Evolutionary conservation across 1,140 invertebrate species (phyloP), one percentile per base, ranked within the genome.

Genomic region (Aphelinus certus): DNA sequence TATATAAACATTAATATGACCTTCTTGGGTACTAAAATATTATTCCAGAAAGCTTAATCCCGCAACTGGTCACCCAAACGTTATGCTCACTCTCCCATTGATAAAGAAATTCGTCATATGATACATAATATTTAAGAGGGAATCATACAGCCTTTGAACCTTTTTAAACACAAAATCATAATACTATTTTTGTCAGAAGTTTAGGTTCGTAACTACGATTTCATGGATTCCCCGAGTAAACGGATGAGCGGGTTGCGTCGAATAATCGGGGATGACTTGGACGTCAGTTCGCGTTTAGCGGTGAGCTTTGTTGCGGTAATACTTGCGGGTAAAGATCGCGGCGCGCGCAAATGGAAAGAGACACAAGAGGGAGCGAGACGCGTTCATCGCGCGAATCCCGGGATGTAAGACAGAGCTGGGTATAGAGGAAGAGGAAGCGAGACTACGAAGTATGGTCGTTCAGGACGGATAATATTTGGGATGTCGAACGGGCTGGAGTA

Each of bases 381-480:
- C 67, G 69, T 77, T 71, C 53, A 69, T 72, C 62, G 62, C 60
- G 7, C 9, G 46, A 60, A 5, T 7, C 7, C 3, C 3, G 6
- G 3, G 46, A n/a, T n/a, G n/a, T 45, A 4, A 43, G 26, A 43
- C 64, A n/a, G n/a, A 53, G 48, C 9, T 66, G 51, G 43, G 4
- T 3, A 6, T 10, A 48, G 43, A 2, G 42, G 10, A 6, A 55
- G 53, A 2, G 58, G 48, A 26, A 26, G 56, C 4, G 43, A 2
- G 69, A 71, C 55, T 64, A 67, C 55, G 45, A 56, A 62, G 63
- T 64, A 71, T 48, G 47, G 65, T 71, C n/a, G 56, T 48, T 71
- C 46, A 73, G 73, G 77, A 76, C 71, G 76, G 80, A 83, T 82
- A 83, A 84, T 83, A 84, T 83, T 84, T 83, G 81, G 83, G 80